Evolutionary conservation across 2,888 invertebrate species (phyloP).

Genomic region (Drosophila pseudotakahashii): DNA sequence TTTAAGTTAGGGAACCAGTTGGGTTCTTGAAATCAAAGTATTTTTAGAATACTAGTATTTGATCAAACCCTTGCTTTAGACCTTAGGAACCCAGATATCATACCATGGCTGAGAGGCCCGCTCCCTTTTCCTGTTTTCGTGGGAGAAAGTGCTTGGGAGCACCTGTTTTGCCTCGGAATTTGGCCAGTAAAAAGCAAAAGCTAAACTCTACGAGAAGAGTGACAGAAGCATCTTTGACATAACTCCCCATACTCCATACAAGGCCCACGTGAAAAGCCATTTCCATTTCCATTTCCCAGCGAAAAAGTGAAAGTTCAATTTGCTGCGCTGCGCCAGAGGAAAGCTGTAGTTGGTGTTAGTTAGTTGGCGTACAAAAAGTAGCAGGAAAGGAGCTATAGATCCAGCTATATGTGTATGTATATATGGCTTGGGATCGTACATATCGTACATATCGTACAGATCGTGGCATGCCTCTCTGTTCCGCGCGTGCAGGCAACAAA

Average conservation of each 20-base stretch:
- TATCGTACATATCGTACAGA: background rate
- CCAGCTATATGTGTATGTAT: background rate
- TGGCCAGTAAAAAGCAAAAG: constrained; percentile 28
- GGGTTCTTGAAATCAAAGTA: no score
- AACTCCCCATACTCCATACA: constrained; percentile 30
- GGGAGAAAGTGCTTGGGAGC: constrained; percentile 68
- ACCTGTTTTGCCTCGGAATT: constrained; percentile 55
- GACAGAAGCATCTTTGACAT: constrained; percentile 62
- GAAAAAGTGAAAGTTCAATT: constrained; percentile 80
- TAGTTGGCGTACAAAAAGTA: constrained; percentile 10
- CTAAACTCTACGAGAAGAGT: constrained; percentile 57
- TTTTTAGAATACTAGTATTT: no score
- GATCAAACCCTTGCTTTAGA: no score
- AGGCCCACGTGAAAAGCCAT: constrained; percentile 23
- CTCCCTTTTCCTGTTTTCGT: constrained; percentile 40
- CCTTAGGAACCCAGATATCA: no score
- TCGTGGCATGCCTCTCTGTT: constrained; percentile 48
- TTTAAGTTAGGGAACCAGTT: background rate
- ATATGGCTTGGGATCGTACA: constrained; percentile 24
- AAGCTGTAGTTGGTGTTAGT: constrained; percentile 14
- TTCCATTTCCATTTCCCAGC: constrained; percentile 49
- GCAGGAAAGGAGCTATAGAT: background rate
- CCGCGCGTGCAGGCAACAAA: constrained; percentile 55
- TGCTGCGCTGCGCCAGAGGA: constrained; percentile 48
- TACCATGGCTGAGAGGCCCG: constrained; percentile 7